Conservation (phyloP, 2,797 vertebrate genomes). For the Taeniopygia guttata region DNA sequence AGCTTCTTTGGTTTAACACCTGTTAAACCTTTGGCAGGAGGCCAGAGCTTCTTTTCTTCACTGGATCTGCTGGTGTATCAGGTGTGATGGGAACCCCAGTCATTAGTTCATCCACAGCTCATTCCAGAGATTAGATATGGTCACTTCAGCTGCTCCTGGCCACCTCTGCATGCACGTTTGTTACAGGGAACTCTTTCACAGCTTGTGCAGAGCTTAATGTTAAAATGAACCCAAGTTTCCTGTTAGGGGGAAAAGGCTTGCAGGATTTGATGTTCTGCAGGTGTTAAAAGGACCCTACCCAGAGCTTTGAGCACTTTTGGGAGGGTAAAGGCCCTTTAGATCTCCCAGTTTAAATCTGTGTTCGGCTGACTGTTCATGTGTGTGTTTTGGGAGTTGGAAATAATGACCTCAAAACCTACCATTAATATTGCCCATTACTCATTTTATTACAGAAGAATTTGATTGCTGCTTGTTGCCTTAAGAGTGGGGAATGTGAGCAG, state of each 20-base stretch:
- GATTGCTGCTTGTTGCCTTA: background rate
- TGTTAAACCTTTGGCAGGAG: background rate
- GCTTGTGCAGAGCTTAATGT: background rate
- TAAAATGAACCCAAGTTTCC: background rate
- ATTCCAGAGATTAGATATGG: background rate
- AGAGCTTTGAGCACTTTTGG: background rate
- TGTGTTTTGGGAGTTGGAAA: background rate
- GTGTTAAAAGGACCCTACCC: background rate
- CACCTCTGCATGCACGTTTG: background rate
- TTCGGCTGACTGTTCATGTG: background rate
- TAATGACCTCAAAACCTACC: background rate
- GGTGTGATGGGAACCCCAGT: background rate
- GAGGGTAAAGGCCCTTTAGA: background rate
- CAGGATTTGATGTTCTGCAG: background rate
- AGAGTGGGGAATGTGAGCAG: background rate
- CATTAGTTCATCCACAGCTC: background rate
- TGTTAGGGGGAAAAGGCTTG: background rate
- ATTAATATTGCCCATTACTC: background rate
- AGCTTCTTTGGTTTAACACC: background rate
- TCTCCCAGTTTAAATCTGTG: background rate
- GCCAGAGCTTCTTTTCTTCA: background rate
- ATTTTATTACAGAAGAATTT: background rate
- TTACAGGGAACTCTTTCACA: background rate
- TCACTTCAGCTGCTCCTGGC: fast-evolving
- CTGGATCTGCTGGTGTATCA: background rate